phyloP scores from a whole-genome alignment of 2,888 invertebrate species.

The Branchellion lobata region DNA sequence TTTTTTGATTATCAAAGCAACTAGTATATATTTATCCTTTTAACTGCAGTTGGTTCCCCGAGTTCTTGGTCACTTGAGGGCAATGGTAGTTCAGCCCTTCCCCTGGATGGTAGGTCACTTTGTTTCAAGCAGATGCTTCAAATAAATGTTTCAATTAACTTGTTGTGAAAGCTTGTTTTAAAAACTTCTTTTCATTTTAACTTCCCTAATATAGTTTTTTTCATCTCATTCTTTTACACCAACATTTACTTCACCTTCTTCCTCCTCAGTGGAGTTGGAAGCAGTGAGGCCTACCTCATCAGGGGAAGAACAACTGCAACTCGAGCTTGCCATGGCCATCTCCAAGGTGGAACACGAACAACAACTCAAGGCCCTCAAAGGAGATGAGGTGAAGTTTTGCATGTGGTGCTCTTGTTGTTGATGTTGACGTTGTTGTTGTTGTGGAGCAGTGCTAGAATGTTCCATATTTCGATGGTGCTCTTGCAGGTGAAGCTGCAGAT shows the following conservation, averaged over 20 bases:
- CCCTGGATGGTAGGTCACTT: constrained; percentile 19
- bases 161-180: not conserved
- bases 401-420: too few relatives aligned
- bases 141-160: not conserved
- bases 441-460: not conserved
- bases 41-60: constrained; percentile 43
- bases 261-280: constrained; percentile 65
- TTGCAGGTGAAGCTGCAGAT: constrained; percentile 85
- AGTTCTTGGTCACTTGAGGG: constrained; percentile 45
- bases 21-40: too few relatives aligned
- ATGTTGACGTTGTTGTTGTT: too few relatives aligned
- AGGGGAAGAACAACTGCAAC: constrained; percentile 92
- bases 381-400: constrained; percentile 61
- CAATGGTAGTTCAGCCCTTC: not conserved
- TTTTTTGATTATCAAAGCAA: not conserved
- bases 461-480: not conserved
- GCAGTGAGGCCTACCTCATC: constrained; percentile 91
- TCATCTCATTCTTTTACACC: not conserved
- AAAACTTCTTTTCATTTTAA: not conserved
- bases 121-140: not conserved
- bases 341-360: constrained; percentile 96
- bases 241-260: not conserved
- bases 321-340: constrained; percentile 96
- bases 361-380: constrained; percentile 86
- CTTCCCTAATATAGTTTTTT: too few relatives aligned